phyloP scores from a whole-genome alignment of 2,797 vertebrate genomes.

The Fundulus diaphanus region DNA sequence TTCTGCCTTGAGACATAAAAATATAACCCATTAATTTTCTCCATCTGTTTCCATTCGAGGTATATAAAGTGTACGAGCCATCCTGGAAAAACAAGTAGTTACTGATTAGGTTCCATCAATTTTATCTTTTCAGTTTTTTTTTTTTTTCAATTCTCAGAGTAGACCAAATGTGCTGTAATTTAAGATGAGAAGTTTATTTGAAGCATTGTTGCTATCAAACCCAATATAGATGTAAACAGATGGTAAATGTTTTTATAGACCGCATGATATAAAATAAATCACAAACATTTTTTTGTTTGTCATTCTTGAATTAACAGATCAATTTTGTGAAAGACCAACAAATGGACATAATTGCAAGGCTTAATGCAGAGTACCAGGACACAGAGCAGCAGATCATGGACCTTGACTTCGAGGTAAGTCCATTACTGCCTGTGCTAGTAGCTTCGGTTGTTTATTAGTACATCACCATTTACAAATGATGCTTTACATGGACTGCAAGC shows the following conservation, averaged over 20 bases:
- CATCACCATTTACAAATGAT: background rate
- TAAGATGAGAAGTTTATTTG: background rate
- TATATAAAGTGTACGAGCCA: background rate
- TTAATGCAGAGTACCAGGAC: slow-evolving; percentile 74
- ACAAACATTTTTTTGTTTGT: slow-evolving; percentile 6
- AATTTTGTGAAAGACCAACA: slow-evolving; percentile 86
- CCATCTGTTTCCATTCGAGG: background rate
- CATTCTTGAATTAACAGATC: slow-evolving; percentile 76
- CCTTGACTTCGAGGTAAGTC: slow-evolving; percentile 70
- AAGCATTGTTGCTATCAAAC: slow-evolving; percentile 21
- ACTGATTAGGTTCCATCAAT: slow-evolving; percentile 20
- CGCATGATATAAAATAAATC: background rate
- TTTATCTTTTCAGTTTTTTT: no score
- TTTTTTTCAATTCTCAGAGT: slow-evolving; percentile 23
- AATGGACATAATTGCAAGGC: slow-evolving; percentile 75
- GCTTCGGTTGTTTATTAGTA: background rate
- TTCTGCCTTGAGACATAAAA: background rate
- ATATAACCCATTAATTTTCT: background rate
- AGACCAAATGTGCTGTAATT: background rate
- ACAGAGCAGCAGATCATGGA: slow-evolving; percentile 80
- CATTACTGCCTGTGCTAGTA: background rate
- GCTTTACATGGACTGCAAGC: background rate
- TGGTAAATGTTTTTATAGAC: background rate
- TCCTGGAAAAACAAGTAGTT: slow-evolving; percentile 24
- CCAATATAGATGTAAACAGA: background rate